phyloP scores from a whole-genome alignment of 2,797 vertebrate species.

The Characodon lateralis region DNA sequence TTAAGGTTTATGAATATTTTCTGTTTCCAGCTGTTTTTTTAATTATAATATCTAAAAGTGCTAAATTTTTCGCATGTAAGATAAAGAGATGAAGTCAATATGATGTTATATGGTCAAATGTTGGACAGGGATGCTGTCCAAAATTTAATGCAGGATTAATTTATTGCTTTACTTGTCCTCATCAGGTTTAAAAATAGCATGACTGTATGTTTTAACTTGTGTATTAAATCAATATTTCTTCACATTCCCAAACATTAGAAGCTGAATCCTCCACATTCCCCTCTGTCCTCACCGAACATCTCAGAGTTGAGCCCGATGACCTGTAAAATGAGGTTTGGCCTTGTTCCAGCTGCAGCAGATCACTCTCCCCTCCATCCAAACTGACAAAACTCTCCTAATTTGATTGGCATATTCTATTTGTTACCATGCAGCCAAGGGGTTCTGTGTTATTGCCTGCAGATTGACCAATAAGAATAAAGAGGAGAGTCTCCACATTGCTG shows the following conservation, averaged over 20 bases:
- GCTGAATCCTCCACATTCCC: neutral
- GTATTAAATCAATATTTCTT: neutral
- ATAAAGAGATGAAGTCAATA: too few species aligned
- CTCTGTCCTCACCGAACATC: slow-evolving; percentile 4
- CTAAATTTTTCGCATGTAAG: too few species aligned
- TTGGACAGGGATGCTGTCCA: neutral
- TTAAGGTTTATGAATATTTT: too few species aligned
- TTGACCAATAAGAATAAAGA: slow-evolving; percentile 67
- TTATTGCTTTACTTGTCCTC: neutral
- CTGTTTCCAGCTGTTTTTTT: too few species aligned
- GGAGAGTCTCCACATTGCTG: slow-evolving; percentile 20
- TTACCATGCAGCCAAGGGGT: slow-evolving; percentile 69
- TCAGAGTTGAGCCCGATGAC: slow-evolving; percentile 61
- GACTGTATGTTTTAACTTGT: too few species aligned
- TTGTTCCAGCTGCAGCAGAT: slow-evolving; percentile 47
- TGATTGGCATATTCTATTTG: slow-evolving; percentile 83
- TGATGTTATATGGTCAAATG: neutral
- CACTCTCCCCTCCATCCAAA: slow-evolving; percentile 59
- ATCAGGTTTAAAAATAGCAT: neutral
- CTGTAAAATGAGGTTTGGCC: slow-evolving; percentile 67
- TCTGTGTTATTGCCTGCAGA: slow-evolving; percentile 66
- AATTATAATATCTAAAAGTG: too few species aligned
- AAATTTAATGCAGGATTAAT: neutral
- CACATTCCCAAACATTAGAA: neutral
- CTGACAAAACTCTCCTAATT: slow-evolving; percentile 67